Evolutionary conservation across 2,888 invertebrate species (phyloP), one percentile per base, ranked within the genome.

Genomic region (Drosophila pegasa): DNA sequence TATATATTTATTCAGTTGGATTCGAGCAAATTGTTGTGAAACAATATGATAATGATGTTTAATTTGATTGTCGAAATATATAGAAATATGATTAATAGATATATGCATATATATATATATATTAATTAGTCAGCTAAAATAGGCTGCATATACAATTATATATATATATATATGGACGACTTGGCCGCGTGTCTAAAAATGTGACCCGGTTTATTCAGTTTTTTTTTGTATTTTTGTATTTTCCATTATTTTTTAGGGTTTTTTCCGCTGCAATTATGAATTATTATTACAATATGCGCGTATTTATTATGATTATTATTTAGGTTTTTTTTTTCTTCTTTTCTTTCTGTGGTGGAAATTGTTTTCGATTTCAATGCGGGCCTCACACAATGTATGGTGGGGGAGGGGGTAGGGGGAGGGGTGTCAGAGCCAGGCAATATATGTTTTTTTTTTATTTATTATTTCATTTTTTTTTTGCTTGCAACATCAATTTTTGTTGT

Each of bases 381-480:
- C 48, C n/a, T 14, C 45, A 33, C 37, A 57, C 33, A 57, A 38
- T 9, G 16, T 10, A 29, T 3, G 27, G 5, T 22, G 31, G 31
- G 12, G 37, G 9, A 8, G 4, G 18, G 12, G 10, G 5, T 0
- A 14, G 5, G 31, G 18, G 33, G 38, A 22, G 14, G 29, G 41
- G 12, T 6, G 45, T 16, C 37, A 47, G 45, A 60, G 29, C 40
- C 72, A 57, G 63, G 71, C 66, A 72, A 45, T 48, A 51, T 25
- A 69, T 58, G 47, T 62, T 57, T 55, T 48, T 71, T 64, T 57
- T 40, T 59, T 57, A 33, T 58, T 63, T n/a, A n/a, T n/a, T n/a
- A n/a, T n/a, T n/a, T n/a, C n/a, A n/a, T n/a, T 60, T 59, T 54
- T 59, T 72, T 66, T 77, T 61, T 62, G 59, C 75, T 75, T 75